These are phyloP conservation scores for Coenonympha arcania DNA, from an alignment of 2,888 invertebrate species.

Conservation along the genomic window DNA sequence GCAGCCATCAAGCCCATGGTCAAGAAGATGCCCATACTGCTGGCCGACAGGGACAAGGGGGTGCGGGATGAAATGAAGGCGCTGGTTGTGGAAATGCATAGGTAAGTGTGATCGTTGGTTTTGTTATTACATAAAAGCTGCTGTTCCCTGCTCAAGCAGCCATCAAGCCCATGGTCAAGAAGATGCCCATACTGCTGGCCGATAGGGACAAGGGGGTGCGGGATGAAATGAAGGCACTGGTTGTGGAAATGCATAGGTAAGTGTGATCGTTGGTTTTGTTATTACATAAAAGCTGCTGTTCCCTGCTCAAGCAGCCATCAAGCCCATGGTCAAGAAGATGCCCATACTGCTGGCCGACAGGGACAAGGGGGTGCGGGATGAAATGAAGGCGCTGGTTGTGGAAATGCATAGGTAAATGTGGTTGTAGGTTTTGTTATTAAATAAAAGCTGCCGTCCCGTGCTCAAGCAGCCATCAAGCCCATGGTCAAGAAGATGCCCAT, in stretches of 20 bases:
- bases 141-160: neutral
- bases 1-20: slow-evolving; percentile 87
- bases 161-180: no score
- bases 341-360: no score
- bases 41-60: slow-evolving; percentile 92
- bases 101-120: slow-evolving; percentile 60
- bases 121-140: neutral
- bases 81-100: slow-evolving; percentile 92
- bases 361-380: slow-evolving; percentile 91
- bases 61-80: slow-evolving; percentile 94
- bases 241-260: slow-evolving; percentile 91
- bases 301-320: neutral
- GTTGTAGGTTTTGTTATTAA: no score
- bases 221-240: slow-evolving; percentile 91
- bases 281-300: neutral
- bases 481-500: slow-evolving; percentile 89
- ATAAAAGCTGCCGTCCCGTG: no score
- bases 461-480: slow-evolving; percentile 88
- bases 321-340: no score
- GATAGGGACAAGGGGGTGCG: slow-evolving; percentile 89
- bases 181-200: no score
- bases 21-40: slow-evolving; percentile 86
- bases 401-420: slow-evolving; percentile 87
- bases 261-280: no score
- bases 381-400: slow-evolving; percentile 90